Percentiles rank a stretch among this genome's conserved stretches.
phyloP scores from a whole-genome alignment of 2,888 invertebrate genomes.

The Yponomeuta evonymella region DNA sequence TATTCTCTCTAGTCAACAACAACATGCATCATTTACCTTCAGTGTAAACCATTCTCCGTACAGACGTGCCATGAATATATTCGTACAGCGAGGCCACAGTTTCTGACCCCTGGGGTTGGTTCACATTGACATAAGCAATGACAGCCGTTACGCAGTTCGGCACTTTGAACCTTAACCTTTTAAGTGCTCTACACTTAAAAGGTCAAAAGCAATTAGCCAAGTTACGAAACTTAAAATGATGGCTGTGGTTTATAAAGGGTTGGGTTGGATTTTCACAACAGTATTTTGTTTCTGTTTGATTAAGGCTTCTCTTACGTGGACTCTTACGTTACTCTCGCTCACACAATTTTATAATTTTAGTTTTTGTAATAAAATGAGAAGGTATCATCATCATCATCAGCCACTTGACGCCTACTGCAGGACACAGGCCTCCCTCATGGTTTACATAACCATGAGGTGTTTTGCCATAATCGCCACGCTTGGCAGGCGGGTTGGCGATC shows the following conservation, averaged over 20 bases:
- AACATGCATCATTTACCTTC: background rate
- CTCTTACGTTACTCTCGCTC: too few relatives aligned
- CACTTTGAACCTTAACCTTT: background rate
- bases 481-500: too few relatives aligned
- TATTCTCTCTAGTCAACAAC: background rate
- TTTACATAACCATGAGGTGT: too few relatives aligned
- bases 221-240: background rate
- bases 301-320: too few relatives aligned
- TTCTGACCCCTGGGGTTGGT: background rate
- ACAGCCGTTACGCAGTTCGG: background rate
- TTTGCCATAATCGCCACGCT: too few relatives aligned
- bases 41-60: background rate
- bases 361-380: too few relatives aligned
- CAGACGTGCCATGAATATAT: background rate
- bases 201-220: background rate
- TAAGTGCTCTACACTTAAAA: background rate
- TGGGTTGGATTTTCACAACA: too few relatives aligned
- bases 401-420: too few relatives aligned
- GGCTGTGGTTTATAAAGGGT: background rate
- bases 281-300: too few relatives aligned
- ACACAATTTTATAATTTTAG: too few relatives aligned
- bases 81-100: background rate
- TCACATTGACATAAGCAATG: background rate
- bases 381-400: too few relatives aligned
- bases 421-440: too few relatives aligned